These are phyloP conservation scores for Saccopteryx bilineata DNA, from an alignment of 2,113 vertebrate genomes.

Conservation along the genomic window DNA sequence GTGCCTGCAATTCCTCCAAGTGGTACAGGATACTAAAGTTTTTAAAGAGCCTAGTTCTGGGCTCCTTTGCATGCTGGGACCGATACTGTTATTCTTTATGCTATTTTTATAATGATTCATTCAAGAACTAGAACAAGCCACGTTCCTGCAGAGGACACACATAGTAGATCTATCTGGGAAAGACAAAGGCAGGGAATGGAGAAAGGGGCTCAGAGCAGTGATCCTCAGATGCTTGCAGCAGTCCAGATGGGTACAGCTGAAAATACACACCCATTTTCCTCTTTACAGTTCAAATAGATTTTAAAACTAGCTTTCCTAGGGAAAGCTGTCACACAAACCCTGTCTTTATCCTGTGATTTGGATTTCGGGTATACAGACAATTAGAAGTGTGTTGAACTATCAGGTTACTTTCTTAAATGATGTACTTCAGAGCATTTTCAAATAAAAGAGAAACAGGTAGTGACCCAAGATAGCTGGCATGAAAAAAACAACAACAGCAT, in stretches of 20 bases:
- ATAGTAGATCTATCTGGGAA: neutral
- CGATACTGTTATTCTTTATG: constrained; percentile 10
- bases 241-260: neutral
- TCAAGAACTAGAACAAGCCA: constrained; percentile 13
- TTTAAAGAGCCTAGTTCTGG: neutral
- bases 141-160: neutral
- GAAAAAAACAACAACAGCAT: neutral
- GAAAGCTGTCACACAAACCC: neutral
- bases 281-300: constrained; percentile 23
- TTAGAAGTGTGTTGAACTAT: constrained; percentile 16
- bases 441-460: constrained; percentile 8
- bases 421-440: constrained; percentile 63
- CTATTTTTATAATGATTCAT: neutral
- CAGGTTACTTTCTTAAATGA: constrained; percentile 49
- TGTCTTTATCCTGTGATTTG: constrained; percentile 31
- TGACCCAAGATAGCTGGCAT: neutral
- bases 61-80: neutral
- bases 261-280: constrained; percentile 1
- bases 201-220: neutral
- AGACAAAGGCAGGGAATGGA: constrained; percentile 29
- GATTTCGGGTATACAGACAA: constrained; percentile 33
- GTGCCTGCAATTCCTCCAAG: neutral
- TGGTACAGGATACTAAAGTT: neutral
- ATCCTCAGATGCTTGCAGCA: neutral
- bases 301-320: constrained; percentile 26